These are phyloP conservation scores for Eulemur albifrons DNA, from an alignment of 2,797 vertebrate genomes.

Conservation along the genomic window DNA sequence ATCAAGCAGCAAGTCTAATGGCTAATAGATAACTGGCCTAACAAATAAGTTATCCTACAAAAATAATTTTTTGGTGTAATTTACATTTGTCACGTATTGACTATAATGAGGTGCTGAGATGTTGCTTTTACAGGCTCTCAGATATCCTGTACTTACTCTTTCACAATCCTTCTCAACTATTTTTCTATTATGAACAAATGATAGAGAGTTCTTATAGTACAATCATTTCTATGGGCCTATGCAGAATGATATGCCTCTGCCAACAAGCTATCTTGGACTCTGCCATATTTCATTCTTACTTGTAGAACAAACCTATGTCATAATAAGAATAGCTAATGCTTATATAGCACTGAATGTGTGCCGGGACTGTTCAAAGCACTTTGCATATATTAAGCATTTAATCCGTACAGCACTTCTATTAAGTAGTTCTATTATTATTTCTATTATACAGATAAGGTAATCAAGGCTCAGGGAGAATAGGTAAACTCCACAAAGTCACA, in stretches of 20 bases:
- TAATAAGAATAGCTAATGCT: not conserved
- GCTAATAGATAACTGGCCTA: not conserved
- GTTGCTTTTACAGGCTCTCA: not conserved
- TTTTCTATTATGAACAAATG: not conserved
- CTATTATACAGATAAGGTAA: not conserved
- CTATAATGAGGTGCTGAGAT: not conserved
- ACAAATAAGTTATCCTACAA: not conserved
- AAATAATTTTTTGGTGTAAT: not conserved
- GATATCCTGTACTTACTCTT: not conserved
- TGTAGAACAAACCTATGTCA: not conserved
- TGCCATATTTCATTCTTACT: not conserved
- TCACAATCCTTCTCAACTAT: not conserved
- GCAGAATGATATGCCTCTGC: not conserved
- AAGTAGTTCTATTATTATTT: not conserved
- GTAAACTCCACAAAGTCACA: not conserved
- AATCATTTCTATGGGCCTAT: not conserved
- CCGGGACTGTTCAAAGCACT: not conserved
- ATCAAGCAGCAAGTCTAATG: not conserved
- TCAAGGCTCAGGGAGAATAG: not conserved
- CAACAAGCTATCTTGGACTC: not conserved
- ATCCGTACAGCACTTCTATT: not conserved
- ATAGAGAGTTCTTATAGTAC: not conserved
- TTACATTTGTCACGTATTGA: not conserved
- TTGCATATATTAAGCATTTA: not conserved
- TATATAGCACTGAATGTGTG: not conserved